Base-by-base conservation (phyloP, 2,113 vertebrate genomes). In the Stictonetta naevosa region DNA sequence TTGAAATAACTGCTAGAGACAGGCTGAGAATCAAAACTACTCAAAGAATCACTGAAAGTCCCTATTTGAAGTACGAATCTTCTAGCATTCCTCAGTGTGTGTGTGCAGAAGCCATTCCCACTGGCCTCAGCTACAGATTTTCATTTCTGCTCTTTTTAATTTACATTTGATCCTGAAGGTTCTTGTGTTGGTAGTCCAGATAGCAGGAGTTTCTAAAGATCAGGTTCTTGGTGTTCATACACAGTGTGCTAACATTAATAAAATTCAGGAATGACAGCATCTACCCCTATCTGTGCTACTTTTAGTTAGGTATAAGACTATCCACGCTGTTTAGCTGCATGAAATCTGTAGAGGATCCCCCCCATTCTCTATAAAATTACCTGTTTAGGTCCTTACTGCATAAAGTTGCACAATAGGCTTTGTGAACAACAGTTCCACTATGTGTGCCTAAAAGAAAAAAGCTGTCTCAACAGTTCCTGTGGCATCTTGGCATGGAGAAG, bases 341-440 rank as follows among this genome's bases (percentile, higher is more conserved):
- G 10, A 46, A 42, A 34, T 25, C 31, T 60, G 29, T 6, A 21
- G 42, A 50, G 46, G 20, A 36, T 53, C 50, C 21, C 28, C 28
- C 40, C 0, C 34, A 18, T 59, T 72, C 0, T 0, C 42, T 20
- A 5, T 21, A 26, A 28, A 13, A 48, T 28, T 10, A 8, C 2
- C 0, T 8, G 1, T 67, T 77, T 38, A 42, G 60, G 34, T 52
- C 34, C 48, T 74, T 83, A 62, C 31, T 78, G 64, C 52, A 12
- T 72, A 2, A 29, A 74, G 42, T 38, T 78, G 64, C 91, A 36
- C 55, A 36, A 18, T 12, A 46, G 76, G 18, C 64, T n/a, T 53
- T 36, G 28, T 64, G 82, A 92, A 55, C 55, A 85, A 38, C 10
- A 9, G 17, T 60, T 93, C 56, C 44, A 23, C 25, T 71, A 0